Evolutionary conservation across 2,797 vertebrate genomes (phyloP).

Genomic region (Carduelis carduelis): DNA sequence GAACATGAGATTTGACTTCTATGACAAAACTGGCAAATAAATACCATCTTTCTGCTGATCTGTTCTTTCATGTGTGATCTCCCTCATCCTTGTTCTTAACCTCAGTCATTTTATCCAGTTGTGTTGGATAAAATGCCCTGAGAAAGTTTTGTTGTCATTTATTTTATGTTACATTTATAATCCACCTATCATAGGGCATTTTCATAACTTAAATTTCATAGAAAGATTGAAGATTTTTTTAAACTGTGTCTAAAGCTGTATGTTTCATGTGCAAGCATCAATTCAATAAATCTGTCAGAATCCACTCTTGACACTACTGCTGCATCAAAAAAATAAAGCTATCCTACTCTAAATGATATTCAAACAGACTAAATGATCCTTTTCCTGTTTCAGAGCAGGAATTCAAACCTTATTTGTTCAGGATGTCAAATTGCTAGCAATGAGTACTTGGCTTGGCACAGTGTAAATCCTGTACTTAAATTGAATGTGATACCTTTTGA

Average conservation of each 20-base stretch:
- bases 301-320: constrained; percentile 25
- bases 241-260: constrained; percentile 25
- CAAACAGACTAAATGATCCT: constrained; percentile 66
- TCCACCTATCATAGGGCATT: not conserved
- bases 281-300: constrained; percentile 55
- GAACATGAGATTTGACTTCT: not conserved
- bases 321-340: constrained; percentile 42
- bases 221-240: constrained; percentile 24
- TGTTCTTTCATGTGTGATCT: not conserved
- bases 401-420: constrained; percentile 64
- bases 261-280: constrained; percentile 33
- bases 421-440: constrained; percentile 59
- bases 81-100: not conserved
- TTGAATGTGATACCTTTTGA: constrained; percentile 52
- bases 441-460: constrained; percentile 13
- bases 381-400: constrained; percentile 67
- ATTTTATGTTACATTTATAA: not conserved
- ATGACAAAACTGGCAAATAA: not conserved
- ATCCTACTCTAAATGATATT: constrained; percentile 51
- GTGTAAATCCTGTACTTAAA: constrained; percentile 54
- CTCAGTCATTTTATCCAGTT: not conserved
- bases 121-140: not conserved
- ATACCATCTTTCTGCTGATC: not conserved
- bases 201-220: constrained; percentile 16
- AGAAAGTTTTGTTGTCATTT: not conserved